A percentile compares a stretch with the other conserved stretches of the same genome.
phyloP scores from a whole-genome alignment of 2,797 vertebrate species.

The Decapterus maruadsi region DNA sequence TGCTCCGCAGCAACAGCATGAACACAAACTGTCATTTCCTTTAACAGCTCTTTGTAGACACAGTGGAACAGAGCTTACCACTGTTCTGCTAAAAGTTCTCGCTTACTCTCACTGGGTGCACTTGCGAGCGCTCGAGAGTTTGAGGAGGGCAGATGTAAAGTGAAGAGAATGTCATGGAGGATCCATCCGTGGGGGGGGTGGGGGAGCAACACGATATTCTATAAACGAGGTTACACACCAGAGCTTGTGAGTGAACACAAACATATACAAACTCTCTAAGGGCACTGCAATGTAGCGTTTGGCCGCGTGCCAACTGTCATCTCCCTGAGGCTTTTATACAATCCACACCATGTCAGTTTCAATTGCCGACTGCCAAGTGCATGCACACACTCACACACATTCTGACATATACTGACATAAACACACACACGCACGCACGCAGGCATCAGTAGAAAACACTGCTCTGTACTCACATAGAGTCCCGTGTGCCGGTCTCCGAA shows the following conservation, averaged over 20 bases:
- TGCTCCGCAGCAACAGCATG: slow-evolving; percentile 67
- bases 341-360: slow-evolving; percentile 74
- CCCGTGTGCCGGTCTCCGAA: slow-evolving; percentile 94
- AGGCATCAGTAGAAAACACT: slow-evolving; percentile 36
- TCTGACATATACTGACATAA: slow-evolving; percentile 44
- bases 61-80: slow-evolving; percentile 57
- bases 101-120: slow-evolving; percentile 39
- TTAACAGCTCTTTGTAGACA: slow-evolving; percentile 67
- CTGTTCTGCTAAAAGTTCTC: slow-evolving; percentile 58
- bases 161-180: slow-evolving; percentile 53
- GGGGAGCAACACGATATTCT: slow-evolving; percentile 58
- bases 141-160: slow-evolving; percentile 61
- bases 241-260: slow-evolving; percentile 47
- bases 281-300: slow-evolving; percentile 63
- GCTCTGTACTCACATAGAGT: slow-evolving; percentile 93
- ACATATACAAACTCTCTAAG: slow-evolving; percentile 69
- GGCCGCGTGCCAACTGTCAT: slow-evolving; percentile 61
- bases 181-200: slow-evolving; percentile 31
- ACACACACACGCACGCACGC: slow-evolving; percentile 46
- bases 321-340: slow-evolving; percentile 69
- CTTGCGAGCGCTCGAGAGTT: slow-evolving; percentile 36
- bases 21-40: slow-evolving; percentile 81
- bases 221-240: slow-evolving; percentile 62
- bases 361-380: slow-evolving; percentile 68
- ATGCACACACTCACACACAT: slow-evolving; percentile 54